phyloP scores from a whole-genome alignment of 2,797 vertebrate species.

The Thunnus albacares region DNA sequence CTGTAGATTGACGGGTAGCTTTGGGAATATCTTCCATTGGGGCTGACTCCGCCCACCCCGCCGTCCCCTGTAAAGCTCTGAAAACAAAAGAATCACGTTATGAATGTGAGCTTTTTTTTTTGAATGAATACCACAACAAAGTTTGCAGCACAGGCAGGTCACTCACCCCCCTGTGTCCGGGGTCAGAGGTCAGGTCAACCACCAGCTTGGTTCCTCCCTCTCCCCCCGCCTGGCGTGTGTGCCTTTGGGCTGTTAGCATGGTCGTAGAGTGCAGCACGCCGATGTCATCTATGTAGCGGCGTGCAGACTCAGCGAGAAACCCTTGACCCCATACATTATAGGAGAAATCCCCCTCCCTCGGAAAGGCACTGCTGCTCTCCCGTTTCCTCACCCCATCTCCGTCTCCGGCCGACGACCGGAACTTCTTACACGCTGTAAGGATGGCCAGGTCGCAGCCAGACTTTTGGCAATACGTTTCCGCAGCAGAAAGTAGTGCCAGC shows the following conservation, averaged over 20 bases:
- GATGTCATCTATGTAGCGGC: constrained; percentile 92
- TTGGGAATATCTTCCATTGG: constrained; percentile 84
- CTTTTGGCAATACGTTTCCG: constrained; percentile 90
- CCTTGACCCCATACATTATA: constrained; percentile 91
- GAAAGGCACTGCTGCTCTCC: constrained; percentile 71
- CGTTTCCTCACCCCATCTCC: constrained; percentile 72
- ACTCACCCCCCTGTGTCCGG: constrained; percentile 79
- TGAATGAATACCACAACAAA: fast-evolving
- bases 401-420: constrained; percentile 61
- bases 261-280: constrained; percentile 91
- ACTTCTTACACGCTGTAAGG: constrained; percentile 89
- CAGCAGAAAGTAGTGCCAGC: constrained; percentile 89
- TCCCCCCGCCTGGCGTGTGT: constrained; percentile 70
- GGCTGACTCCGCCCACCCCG: constrained; percentile 75
- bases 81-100: constrained; percentile 4
- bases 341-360: constrained; percentile 83
- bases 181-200: constrained; percentile 74
- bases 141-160: neutral
- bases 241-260: constrained; percentile 85
- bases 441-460: constrained; percentile 93
- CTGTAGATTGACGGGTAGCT: constrained; percentile 91
- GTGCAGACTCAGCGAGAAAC: constrained; percentile 88
- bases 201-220: constrained; percentile 70
- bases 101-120: neutral
- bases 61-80: constrained; percentile 78